A percentile compares a stretch with the other conserved stretches of the same genome.
Evolutionary conservation across 2,888 invertebrate genomes (phyloP).

Genomic region (Saturnia pavonia): DNA sequence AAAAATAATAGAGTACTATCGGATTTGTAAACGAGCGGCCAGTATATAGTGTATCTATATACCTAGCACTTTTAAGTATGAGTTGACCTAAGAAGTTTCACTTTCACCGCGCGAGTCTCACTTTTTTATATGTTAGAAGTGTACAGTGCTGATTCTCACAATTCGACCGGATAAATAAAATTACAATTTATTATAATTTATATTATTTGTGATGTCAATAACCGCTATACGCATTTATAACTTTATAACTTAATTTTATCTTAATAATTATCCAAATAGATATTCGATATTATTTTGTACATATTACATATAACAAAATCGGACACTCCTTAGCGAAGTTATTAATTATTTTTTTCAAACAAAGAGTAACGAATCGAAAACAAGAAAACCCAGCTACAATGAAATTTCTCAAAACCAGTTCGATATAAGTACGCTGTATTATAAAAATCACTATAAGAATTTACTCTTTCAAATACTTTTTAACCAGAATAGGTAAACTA

Average conservation of each 20-base stretch:
- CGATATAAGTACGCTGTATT: constrained; percentile 11
- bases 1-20: too few species aligned
- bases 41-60: too few species aligned
- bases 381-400: constrained; percentile 26
- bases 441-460: constrained; percentile 19
- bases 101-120: too few species aligned
- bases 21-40: too few species aligned
- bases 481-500: constrained; percentile 10
- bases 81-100: too few species aligned
- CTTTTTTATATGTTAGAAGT: too few species aligned
- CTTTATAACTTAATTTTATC: background rate
- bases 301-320: background rate
- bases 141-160: background rate
- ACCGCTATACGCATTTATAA: constrained; percentile 33
- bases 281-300: too few species aligned
- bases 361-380: constrained; percentile 62
- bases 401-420: constrained; percentile 5
- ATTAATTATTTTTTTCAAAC: constrained; percentile 27
- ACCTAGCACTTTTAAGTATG: too few species aligned
- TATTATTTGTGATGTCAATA: constrained; percentile 32
- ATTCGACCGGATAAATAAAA: background rate
- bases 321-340: background rate
- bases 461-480: constrained; percentile 9
- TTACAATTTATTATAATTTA: background rate
- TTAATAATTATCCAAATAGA: background rate